Evolutionary conservation across 1,140 invertebrate species (phyloP), one percentile per base, ranked within the genome.

Genomic region (Chelonus insularis): DNA sequence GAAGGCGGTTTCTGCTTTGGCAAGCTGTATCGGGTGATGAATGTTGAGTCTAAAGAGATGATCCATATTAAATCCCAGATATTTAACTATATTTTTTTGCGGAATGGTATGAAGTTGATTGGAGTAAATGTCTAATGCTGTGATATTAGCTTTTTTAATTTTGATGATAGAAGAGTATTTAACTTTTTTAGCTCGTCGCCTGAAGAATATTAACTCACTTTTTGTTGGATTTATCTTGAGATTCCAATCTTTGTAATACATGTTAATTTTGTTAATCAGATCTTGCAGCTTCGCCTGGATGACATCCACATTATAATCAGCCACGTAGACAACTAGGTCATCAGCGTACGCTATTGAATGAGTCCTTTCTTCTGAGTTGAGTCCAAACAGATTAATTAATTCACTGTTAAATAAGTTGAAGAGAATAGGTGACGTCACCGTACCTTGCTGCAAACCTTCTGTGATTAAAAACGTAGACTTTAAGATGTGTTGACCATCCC

Each of bases 21-120:
- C 32, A n/a, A 63, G 25, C 8, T 63, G 57, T 2, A 47, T 52
- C 47, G 56, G n/a, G 18, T 37, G 37, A 32, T 64, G 63, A 1
- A 18, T n/a, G 7, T 45, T 60, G 11, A 34, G 0, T 45, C 37
- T 3, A 4, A 47, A 1, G 11, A 9, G 12, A 1, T 32, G 25
- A 12, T 62, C 51, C 21, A 56, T 14, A 9, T 20, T 18, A 4
- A 62, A n/a, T 6, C 60, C 60, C 1, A 62, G 51, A 32, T 62
- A 62, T 56, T 56, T 62, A 0, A 62, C 60, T 56, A 9, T 12
- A 47, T 41, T 62, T 36, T 48, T 62, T 5, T 20, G 1, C 18
- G 60, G 52, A 11, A 62, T 55, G 11, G 8, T n/a, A n/a, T n/a
- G n/a, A n/a, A n/a, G n/a, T n/a, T n/a, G n/a, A n/a, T n/a, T n/a